A percentile compares a stretch with the other conserved stretches of the same genome.
Conservation (phyloP, 2,113 vertebrate species). For the Circaetus gallicus region DNA sequence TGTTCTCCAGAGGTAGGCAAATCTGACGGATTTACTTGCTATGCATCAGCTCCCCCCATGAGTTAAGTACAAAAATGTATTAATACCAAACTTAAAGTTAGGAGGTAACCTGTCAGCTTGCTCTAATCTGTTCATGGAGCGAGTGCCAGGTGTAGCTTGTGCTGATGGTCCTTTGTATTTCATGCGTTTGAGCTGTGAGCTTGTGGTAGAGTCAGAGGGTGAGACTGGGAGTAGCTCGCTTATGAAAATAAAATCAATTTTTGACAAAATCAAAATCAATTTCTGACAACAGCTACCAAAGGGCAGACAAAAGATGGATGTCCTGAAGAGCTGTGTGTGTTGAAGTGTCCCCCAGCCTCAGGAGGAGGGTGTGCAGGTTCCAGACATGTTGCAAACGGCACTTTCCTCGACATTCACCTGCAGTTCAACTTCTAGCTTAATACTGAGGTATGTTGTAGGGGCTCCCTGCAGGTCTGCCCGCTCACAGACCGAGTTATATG, state of each 20-base stretch:
- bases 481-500: fast-evolving
- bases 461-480: not conserved
- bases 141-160: not conserved
- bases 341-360: not conserved
- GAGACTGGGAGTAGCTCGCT: not conserved
- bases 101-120: not conserved
- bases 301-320: not conserved
- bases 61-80: not conserved
- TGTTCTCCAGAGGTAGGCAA: not conserved
- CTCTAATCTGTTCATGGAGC: not conserved
- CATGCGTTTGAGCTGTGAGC: not conserved
- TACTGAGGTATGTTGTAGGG: not conserved
- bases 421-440: not conserved
- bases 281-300: not conserved
- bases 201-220: not conserved
- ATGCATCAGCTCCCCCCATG: not conserved
- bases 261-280: not conserved
- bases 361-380: not conserved
- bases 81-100: not conserved
- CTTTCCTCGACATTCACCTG: not conserved
- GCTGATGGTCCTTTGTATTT: not conserved
- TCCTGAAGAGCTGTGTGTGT: not conserved
- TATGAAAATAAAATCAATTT: not conserved
- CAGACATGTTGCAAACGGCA: not conserved
- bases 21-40: not conserved